Conservation (phyloP, 2,888 invertebrate genomes). For the Blastobasis adustella region DNA sequence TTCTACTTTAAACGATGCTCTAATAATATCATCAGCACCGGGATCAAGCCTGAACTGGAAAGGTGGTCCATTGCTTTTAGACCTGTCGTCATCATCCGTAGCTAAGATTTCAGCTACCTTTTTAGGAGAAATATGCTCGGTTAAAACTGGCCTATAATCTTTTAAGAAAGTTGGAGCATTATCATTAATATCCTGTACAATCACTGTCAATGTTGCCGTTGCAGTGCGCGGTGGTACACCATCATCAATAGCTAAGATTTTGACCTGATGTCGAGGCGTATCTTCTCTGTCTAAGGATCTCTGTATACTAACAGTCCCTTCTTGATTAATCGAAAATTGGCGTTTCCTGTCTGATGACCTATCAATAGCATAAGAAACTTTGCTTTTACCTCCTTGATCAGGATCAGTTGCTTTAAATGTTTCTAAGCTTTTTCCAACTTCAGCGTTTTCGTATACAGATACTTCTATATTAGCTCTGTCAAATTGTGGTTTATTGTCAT, state of each 20-base stretch:
- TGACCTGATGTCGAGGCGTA: constrained; percentile 95
- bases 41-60: constrained; percentile 96
- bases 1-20: constrained; percentile 96
- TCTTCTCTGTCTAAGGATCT: constrained; percentile 94
- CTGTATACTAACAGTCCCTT: constrained; percentile 96
- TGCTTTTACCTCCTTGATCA: constrained; percentile 95
- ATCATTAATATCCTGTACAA: constrained; percentile 96
- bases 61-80: constrained; percentile 97
- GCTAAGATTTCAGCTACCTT: constrained; percentile 95
- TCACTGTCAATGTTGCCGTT: constrained; percentile 93
- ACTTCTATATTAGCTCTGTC: constrained; percentile 95
- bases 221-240: constrained; percentile 95
- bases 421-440: constrained; percentile 91
- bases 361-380: constrained; percentile 93
- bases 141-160: constrained; percentile 93
- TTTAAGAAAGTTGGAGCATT: constrained; percentile 95
- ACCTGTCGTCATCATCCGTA: constrained; percentile 94
- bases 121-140: constrained; percentile 93
- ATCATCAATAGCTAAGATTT: constrained; percentile 96
- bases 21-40: constrained; percentile 93
- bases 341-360: constrained; percentile 93
- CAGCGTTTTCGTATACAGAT: constrained; percentile 93
- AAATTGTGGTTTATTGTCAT: constrained; percentile 97
- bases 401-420: constrained; percentile 97
- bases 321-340: constrained; percentile 95